phyloP scores from a whole-genome alignment of 2,113 vertebrate species.

The Saimiri boliviensis region DNA sequence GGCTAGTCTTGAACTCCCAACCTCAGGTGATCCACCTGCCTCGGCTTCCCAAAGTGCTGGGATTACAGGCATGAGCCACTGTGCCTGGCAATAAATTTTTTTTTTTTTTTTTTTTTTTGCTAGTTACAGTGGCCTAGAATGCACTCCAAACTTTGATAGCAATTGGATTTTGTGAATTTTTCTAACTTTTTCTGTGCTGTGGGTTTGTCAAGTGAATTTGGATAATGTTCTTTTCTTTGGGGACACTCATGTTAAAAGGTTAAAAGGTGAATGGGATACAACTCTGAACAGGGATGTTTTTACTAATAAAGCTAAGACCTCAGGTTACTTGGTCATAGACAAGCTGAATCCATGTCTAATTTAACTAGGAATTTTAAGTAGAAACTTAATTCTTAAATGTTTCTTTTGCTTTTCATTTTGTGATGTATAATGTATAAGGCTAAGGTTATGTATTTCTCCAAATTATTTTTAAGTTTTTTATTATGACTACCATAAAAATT shows the following conservation, averaged over 20 bases:
- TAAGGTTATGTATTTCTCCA: constrained; percentile 11
- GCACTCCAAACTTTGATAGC: background rate
- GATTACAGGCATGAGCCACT: too few species aligned
- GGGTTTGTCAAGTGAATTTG: constrained; percentile 7
- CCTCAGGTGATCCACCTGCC: too few species aligned
- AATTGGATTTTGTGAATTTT: constrained; percentile 19
- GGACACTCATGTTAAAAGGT: background rate
- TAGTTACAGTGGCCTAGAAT: background rate
- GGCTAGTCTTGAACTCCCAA: too few species aligned
- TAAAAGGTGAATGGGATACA: background rate
- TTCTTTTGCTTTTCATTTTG: constrained; percentile 42
- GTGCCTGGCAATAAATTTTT: too few species aligned
- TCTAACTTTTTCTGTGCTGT: background rate
- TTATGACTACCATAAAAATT: background rate
- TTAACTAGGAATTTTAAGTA: constrained; percentile 28
- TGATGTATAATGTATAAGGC: background rate
- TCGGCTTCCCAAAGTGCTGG: too few species aligned
- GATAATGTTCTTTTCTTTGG: background rate
- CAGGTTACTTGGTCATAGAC: background rate
- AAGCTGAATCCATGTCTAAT: background rate
- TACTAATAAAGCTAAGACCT: background rate
- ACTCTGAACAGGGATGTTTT: background rate
- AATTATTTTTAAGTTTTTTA: background rate
- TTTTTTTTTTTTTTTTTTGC: background rate
- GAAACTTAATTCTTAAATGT: background rate